Conservation (phyloP, 2,888 invertebrate species). For the Brachylomia viminalis region DNA sequence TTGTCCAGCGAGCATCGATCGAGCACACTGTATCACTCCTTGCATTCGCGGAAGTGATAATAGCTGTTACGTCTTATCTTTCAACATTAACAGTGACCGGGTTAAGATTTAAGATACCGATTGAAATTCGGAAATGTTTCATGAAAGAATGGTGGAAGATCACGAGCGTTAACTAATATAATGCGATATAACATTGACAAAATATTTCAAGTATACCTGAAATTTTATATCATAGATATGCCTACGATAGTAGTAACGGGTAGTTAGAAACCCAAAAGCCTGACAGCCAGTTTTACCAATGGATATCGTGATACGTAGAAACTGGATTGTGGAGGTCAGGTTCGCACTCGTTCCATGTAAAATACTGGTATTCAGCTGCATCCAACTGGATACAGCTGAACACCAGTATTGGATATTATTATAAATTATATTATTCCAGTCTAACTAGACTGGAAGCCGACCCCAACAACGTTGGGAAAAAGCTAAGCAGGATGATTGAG, state of each 20-base stretch:
- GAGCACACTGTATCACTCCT: constrained; percentile 69
- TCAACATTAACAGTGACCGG: constrained; percentile 79
- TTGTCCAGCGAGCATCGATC: constrained; percentile 75
- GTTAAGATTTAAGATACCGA: constrained; percentile 67
- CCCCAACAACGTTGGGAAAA: no score
- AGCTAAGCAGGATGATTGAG: neutral
- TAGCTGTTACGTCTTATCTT: constrained; percentile 67
- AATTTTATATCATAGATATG: neutral
- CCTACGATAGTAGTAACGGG: neutral
- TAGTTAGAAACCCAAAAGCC: neutral
- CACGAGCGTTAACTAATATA: neutral
- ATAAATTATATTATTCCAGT: no score
- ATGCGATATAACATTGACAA: neutral
- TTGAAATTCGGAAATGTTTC: constrained; percentile 47
- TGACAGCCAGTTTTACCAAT: neutral
- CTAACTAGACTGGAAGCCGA: no score
- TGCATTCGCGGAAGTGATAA: constrained; percentile 76
- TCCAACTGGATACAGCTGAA: neutral
- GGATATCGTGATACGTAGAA: neutral
- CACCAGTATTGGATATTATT: no score
- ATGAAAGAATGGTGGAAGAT: neutral
- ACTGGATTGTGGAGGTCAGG: neutral
- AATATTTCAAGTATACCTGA: neutral
- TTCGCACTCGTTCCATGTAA: neutral
- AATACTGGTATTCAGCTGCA: neutral